phyloP scores from a whole-genome alignment of 2,797 vertebrate genomes.

The Sorex maritimensis region DNA sequence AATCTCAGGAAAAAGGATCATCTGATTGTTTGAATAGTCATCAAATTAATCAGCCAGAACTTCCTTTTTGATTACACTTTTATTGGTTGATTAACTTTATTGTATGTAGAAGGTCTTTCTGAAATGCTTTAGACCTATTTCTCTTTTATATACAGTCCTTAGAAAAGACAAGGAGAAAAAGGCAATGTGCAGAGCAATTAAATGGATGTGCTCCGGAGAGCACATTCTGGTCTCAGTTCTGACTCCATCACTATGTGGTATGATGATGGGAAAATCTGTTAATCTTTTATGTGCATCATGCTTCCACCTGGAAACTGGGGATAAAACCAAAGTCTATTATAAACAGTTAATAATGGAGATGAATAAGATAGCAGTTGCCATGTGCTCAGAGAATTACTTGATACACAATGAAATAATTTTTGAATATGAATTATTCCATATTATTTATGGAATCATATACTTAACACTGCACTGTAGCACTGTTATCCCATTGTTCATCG shows the following conservation, averaged over 20 bases:
- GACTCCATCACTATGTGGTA: neutral
- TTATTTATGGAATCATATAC: neutral
- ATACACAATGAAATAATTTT: neutral
- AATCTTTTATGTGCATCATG: neutral
- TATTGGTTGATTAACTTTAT: constrained; percentile 74
- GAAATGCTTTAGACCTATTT: constrained; percentile 51
- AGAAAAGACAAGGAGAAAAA: neutral
- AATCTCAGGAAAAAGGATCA: constrained; percentile 14
- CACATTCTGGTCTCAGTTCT: neutral
- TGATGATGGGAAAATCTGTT: neutral
- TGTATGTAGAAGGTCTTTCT: constrained; percentile 56
- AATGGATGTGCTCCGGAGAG: neutral
- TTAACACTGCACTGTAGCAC: neutral
- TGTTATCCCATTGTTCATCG: too few species aligned
- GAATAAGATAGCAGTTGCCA: constrained; percentile 8
- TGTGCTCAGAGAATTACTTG: neutral
- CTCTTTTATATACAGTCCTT: neutral
- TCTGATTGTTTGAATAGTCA: constrained; percentile 65
- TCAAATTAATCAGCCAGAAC: constrained; percentile 78
- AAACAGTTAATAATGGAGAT: neutral
- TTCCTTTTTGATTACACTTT: constrained; percentile 70
- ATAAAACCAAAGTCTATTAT: constrained; percentile 13
- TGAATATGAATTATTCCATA: too few species aligned
- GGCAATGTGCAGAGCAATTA: neutral
- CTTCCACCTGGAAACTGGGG: constrained; percentile 1